Conservation (phyloP, 1,140 invertebrate species). For the Bombyx mandarina region DNA sequence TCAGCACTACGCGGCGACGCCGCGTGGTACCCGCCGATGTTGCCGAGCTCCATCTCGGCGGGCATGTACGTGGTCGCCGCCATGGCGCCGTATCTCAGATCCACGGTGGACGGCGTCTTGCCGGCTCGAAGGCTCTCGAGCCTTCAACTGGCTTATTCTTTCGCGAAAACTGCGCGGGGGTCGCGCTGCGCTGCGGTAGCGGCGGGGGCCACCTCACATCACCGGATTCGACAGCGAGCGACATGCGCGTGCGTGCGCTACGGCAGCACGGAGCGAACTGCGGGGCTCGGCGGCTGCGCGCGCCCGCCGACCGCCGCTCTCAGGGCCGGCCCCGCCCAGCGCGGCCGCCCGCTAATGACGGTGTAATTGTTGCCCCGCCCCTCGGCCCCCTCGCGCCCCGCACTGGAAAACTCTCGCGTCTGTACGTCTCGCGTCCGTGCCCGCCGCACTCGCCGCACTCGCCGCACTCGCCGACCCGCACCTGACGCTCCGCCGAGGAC, state of each 20-base stretch:
- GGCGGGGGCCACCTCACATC: constrained; percentile 66
- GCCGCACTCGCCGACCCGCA: neutral
- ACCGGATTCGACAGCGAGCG: constrained; percentile 54
- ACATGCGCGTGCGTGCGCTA: constrained; percentile 69
- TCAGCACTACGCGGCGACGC: constrained; percentile 84
- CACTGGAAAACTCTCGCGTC: constrained; percentile 10
- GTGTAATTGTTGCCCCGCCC: constrained; percentile 37
- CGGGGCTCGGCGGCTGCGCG: constrained; percentile 37
- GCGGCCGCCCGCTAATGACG: constrained; percentile 41
- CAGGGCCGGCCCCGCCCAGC: constrained; percentile 46
- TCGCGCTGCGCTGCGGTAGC: constrained; percentile 71
- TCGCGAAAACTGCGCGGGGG: constrained; percentile 60
- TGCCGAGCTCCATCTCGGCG: constrained; percentile 83
- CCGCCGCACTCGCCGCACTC: constrained; percentile 4
- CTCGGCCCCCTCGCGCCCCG: constrained; percentile 19
- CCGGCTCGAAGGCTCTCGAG: constrained; percentile 73
- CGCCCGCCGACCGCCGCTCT: constrained; percentile 31
- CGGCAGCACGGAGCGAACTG: constrained; percentile 63
- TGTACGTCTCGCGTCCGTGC: constrained; percentile 5
- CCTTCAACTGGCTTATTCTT: constrained; percentile 57
- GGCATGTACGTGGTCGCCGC: constrained; percentile 88
- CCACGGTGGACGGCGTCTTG: constrained; percentile 76
- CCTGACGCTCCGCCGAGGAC: neutral
- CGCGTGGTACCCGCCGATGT: constrained; percentile 81
- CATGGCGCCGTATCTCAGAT: constrained; percentile 79